These are phyloP conservation scores for Prionailurus viverrinus DNA, from an alignment of 2,113 vertebrate genomes.

Conservation along the genomic window DNA sequence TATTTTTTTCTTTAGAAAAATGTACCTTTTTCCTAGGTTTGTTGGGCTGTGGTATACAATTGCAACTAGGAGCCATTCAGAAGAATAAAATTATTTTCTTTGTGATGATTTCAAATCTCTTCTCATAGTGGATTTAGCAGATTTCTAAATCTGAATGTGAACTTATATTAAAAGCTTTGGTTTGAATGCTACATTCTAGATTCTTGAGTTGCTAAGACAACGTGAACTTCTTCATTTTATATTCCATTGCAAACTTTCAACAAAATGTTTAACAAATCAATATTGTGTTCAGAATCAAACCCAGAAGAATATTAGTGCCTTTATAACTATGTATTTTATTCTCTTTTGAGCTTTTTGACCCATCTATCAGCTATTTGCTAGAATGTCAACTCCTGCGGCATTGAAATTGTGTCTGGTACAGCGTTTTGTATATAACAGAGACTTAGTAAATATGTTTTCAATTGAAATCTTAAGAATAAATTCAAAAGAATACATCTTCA, in stretches of 20 bases:
- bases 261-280: not conserved
- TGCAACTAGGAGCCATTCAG: not conserved
- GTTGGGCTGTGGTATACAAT: not conserved
- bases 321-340: not conserved
- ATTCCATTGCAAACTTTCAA: not conserved
- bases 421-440: not conserved
- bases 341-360: not conserved
- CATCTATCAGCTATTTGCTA: not conserved
- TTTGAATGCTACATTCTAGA: not conserved
- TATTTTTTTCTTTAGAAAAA: not conserved
- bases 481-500: not conserved
- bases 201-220: not conserved
- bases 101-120: not conserved
- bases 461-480: not conserved
- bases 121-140: not conserved
- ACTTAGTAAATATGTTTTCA: not conserved
- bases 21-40: not conserved
- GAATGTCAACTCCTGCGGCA: not conserved
- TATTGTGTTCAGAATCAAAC: not conserved
- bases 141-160: conserved; percentile 15
- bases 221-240: not conserved
- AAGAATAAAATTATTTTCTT: not conserved
- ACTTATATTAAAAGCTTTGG: not conserved
- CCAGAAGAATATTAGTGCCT: not conserved
- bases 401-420: not conserved